These are phyloP conservation scores for Opisthocomus hoazin DNA, from an alignment of 2,113 vertebrate genomes.

Conservation along the genomic window DNA sequence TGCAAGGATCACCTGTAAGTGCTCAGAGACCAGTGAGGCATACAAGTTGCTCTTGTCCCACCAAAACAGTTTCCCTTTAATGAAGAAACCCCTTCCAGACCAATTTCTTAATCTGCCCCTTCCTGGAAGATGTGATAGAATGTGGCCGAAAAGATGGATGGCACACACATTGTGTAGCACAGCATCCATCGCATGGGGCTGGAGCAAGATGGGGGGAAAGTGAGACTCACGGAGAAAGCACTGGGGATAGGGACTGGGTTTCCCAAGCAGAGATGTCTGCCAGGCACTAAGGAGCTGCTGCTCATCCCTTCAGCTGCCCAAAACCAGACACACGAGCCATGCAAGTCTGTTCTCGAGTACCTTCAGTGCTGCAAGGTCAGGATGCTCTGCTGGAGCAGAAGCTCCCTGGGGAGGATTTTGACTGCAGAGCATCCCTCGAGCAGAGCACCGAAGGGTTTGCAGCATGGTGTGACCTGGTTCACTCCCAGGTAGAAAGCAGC, in stretches of 20 bases:
- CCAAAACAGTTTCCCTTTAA: background rate
- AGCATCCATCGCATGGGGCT: rapidly evolving
- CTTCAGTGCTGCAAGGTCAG: background rate
- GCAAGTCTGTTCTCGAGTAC: background rate
- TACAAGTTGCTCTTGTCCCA: background rate
- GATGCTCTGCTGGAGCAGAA: background rate
- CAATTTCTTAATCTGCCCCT: background rate
- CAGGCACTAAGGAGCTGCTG: background rate
- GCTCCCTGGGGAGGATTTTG: background rate
- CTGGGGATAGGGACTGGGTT: too few relatives aligned
- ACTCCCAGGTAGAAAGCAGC: background rate
- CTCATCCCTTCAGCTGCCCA: background rate
- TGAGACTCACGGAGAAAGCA: rapidly evolving
- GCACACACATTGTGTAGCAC: rapidly evolving
- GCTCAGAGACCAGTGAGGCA: rapidly evolving
- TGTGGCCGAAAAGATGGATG: background rate
- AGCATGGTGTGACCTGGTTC: rapidly evolving
- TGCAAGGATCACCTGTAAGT: background rate
- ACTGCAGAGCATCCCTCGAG: background rate
- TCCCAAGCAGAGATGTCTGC: background rate
- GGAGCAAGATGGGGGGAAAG: background rate
- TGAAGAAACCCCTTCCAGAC: background rate
- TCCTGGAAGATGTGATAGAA: background rate
- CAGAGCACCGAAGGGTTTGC: background rate
- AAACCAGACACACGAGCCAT: background rate